Evolutionary conservation across 2,797 vertebrate species (phyloP).

Genomic region (Hippoglossus hippoglossus): DNA sequence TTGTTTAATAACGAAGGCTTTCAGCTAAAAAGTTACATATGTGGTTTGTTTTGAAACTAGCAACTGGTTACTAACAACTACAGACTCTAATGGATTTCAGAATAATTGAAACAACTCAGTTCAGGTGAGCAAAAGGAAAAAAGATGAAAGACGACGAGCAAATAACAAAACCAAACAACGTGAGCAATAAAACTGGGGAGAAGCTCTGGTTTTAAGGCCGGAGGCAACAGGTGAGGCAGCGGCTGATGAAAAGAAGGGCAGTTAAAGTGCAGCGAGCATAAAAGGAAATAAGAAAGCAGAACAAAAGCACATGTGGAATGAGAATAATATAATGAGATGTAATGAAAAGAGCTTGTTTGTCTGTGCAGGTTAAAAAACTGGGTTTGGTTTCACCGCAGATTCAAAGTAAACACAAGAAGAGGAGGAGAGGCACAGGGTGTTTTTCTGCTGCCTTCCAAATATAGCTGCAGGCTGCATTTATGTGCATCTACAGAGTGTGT

Average conservation of each 20-base stretch:
- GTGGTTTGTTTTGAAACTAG: too few species aligned
- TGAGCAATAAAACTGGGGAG: neutral
- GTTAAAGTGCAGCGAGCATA: neutral
- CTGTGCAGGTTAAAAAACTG: constrained; percentile 34
- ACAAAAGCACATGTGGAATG: neutral
- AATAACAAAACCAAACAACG: neutral
- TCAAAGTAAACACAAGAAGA: constrained; percentile 49
- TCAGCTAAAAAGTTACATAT: too few species aligned
- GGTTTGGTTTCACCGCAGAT: constrained; percentile 42
- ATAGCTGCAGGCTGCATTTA: constrained; percentile 59
- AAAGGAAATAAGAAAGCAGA: neutral
- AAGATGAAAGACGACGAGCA: neutral
- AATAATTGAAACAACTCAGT: too few species aligned
- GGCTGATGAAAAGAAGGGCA: neutral
- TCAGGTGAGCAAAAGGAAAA: neutral
- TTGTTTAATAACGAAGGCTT: too few species aligned
- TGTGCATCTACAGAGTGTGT: neutral
- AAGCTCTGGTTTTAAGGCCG: neutral
- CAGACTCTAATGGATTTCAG: neutral
- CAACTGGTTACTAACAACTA: neutral
- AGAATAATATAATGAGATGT: neutral
- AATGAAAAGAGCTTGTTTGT: constrained; percentile 41
- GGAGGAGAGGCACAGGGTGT: constrained; percentile 21
- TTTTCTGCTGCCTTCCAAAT: constrained; percentile 48
- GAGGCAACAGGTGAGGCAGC: constrained; percentile 6